Evolutionary conservation across 2,797 vertebrate genomes (phyloP), one percentile per base, ranked within the genome.

Genomic region (Catostomus latipinnis): DNA sequence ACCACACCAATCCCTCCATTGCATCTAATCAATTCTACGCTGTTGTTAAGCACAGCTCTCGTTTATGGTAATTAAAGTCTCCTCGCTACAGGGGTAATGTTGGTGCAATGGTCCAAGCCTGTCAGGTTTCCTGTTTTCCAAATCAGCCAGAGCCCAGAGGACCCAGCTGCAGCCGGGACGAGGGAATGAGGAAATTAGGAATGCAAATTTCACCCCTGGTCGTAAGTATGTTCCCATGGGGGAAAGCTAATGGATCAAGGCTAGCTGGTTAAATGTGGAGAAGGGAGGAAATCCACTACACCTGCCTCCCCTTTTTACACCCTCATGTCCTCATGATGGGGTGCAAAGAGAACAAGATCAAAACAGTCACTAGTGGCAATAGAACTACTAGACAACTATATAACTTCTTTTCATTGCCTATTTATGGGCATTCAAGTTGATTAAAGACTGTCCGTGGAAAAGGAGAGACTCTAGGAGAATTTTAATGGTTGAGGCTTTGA

Each of bases 1-100:
- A 22, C 50, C 60, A 8, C 43, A 16, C 68, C 68, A 78, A 57
- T 71, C 69, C 54, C 76, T 61, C 50, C 1, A 85, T 85, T 85
- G 77, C 87, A 89, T 89, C 91, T 58, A 91, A 93, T 93, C 91
- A 90, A 93, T 93, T 91, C 89, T 87, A 90, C 43, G 70, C 78
- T 9, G 61, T 77, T 91, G 89, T 93, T 93, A 89, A 93, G 88
- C 88, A 91, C 87, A 91, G 89, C 87, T 91, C 83, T 78, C 67
- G 9, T 92, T 93, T 91, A 91, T 81, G 85, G 78, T 92, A 87
- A 93, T 93, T 90, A 90, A 90, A 90, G 88, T 69, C 6, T 13
- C 7, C 85, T 22, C 78, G 45, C 78, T 73, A 45, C 62, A 50
- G 70, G 70, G 78, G 53, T 80, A 65, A 71, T 68, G 68, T 78